These are phyloP conservation scores for Pristionchus mayeri DNA, from an alignment of 2,888 invertebrate genomes.

Conservation along the genomic window DNA sequence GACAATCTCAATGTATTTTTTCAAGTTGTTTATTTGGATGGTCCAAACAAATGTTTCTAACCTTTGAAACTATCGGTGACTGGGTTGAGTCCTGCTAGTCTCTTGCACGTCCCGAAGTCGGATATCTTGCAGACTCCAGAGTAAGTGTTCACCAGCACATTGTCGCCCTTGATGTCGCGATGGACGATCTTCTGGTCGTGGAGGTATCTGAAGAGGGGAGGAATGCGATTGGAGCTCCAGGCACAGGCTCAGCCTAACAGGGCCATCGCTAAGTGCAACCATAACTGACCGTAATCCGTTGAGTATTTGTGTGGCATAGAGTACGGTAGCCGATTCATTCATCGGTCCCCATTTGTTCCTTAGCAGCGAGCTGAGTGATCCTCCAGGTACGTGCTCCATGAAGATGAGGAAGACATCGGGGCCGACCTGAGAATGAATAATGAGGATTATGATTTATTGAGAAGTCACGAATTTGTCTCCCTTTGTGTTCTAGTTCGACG, in stretches of 20 bases:
- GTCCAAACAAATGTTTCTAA: no score
- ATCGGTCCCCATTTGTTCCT: slow-evolving; percentile 96
- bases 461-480: background rate
- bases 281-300: slow-evolving; percentile 94
- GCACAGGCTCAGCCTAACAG: no score
- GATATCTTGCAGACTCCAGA: slow-evolving; percentile 96
- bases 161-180: slow-evolving; percentile 96
- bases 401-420: slow-evolving; percentile 89
- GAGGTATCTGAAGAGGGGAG: slow-evolving; percentile 75
- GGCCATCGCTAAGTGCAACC: no score
- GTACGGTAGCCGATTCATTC: slow-evolving; percentile 94
- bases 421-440: slow-evolving; percentile 17
- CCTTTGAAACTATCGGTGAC: slow-evolving; percentile 86
- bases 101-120: slow-evolving; percentile 98
- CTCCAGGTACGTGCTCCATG: slow-evolving; percentile 88
- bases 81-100: slow-evolving; percentile 90
- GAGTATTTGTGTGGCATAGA: slow-evolving; percentile 97
- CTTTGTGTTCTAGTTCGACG: background rate
- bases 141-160: slow-evolving; percentile 98
- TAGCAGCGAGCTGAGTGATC: slow-evolving; percentile 93
- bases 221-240: background rate
- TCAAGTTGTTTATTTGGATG: no score
- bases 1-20: no score
- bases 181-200: slow-evolving; percentile 99
- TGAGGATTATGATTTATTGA: background rate